A percentile compares a stretch with the other conserved stretches of the same genome.
Evolutionary conservation across 2,797 vertebrate genomes (phyloP).

Genomic region (Anabacerthia variegaticeps): DNA sequence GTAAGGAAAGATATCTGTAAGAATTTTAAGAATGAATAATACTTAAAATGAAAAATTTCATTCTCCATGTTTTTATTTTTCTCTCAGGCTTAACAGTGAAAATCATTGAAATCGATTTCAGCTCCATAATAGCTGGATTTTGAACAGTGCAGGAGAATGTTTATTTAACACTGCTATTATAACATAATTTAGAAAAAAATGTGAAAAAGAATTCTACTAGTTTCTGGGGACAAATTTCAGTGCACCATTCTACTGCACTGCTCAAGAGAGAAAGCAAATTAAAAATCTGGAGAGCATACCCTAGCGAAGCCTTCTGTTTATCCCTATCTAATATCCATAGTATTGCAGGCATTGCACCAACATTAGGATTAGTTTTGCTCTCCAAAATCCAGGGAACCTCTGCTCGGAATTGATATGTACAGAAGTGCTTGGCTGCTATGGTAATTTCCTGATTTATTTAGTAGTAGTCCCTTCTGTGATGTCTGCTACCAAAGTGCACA

Average conservation of each 20-base stretch:
- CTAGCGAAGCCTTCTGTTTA: background rate
- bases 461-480: background rate
- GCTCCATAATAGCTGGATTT: background rate
- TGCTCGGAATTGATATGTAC: fast-evolving
- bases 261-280: background rate
- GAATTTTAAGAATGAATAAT: background rate
- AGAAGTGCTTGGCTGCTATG: background rate
- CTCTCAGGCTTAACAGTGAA: background rate
- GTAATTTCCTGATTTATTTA: background rate
- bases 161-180: background rate
- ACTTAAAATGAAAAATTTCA: background rate
- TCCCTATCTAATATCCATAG: background rate
- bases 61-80: background rate
- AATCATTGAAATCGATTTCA: background rate
- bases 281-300: background rate
- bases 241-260: background rate
- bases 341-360: background rate
- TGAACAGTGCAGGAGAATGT: background rate
- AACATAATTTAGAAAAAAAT: background rate
- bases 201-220: background rate
- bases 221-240: background rate
- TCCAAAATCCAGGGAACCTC: background rate
- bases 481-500: fast-evolving
- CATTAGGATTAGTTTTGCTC: background rate
- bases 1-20: background rate